phyloP scores from a whole-genome alignment of 2,888 invertebrate genomes.

The Smittia aterrima region DNA sequence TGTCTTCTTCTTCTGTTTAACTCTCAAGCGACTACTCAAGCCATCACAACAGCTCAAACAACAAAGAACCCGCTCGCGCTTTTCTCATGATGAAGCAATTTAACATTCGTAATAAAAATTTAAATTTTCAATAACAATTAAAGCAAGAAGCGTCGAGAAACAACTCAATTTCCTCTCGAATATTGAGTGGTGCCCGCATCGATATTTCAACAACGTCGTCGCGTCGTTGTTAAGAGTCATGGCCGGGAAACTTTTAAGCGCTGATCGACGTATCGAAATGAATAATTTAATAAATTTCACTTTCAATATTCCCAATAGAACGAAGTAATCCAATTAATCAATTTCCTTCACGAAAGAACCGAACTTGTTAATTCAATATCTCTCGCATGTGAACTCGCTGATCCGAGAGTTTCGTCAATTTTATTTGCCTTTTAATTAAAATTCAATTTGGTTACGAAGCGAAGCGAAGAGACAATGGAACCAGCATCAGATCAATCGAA shows the following conservation, averaged over 20 bases:
- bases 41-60: neutral
- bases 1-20: neutral
- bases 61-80: neutral
- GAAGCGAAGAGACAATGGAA: neutral
- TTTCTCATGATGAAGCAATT: constrained; percentile 29
- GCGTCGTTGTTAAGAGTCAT: neutral
- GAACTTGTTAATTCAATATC: neutral
- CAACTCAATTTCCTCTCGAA: constrained; percentile 36
- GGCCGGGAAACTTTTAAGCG: constrained; percentile 1
- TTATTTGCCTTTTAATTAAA: constrained; percentile 34
- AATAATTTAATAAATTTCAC: constrained; percentile 3
- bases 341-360: constrained; percentile 9
- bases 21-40: neutral
- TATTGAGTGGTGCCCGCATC: constrained; percentile 33
- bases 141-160: constrained; percentile 22
- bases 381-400: neutral
- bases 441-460: constrained; percentile 16
- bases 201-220: neutral
- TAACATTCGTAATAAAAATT: constrained; percentile 32
- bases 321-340: constrained; percentile 33
- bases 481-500: constrained; percentile 25
- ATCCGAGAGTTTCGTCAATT: neutral
- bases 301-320: neutral
- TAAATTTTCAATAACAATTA: constrained; percentile 40
- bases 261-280: constrained; percentile 2